These are phyloP conservation scores for Gordius sp. DNA, from an alignment of 2,888 invertebrate species.

Conservation along the genomic window DNA sequence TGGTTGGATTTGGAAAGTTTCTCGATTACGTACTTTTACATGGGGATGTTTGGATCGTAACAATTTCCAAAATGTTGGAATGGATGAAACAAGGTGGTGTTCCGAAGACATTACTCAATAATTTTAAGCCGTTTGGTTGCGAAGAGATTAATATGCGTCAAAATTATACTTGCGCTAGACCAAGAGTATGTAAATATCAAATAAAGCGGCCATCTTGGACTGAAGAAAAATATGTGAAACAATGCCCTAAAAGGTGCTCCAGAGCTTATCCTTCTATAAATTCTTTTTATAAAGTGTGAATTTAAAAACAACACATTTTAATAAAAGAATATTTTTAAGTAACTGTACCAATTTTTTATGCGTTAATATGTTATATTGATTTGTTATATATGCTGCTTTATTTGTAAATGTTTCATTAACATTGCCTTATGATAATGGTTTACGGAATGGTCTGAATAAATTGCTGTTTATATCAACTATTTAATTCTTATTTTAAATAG, in stretches of 20 bases:
- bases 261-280: neutral
- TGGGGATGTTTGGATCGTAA: neutral
- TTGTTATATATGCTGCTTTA: too few species aligned
- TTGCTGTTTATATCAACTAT: too few species aligned
- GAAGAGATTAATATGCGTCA: neutral
- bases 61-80: neutral
- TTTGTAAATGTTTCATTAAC: too few species aligned
- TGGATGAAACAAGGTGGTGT: slow-evolving; percentile 8
- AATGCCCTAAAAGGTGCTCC: neutral
- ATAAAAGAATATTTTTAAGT: too few species aligned
- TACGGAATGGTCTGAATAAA: too few species aligned
- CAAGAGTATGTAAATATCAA: neutral
- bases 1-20: slow-evolving; percentile 3
- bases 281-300: too few species aligned
- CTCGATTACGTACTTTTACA: neutral
- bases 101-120: neutral
- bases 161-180: neutral
- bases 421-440: too few species aligned
- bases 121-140: neutral
- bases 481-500: too few species aligned
- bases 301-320: too few species aligned
- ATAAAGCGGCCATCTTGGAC: slow-evolving; percentile 2
- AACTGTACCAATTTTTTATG: too few species aligned
- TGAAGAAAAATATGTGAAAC: neutral
- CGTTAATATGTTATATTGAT: too few species aligned